Conservation (phyloP, 1,140 invertebrate species). For the Nasonia longicornis region DNA sequence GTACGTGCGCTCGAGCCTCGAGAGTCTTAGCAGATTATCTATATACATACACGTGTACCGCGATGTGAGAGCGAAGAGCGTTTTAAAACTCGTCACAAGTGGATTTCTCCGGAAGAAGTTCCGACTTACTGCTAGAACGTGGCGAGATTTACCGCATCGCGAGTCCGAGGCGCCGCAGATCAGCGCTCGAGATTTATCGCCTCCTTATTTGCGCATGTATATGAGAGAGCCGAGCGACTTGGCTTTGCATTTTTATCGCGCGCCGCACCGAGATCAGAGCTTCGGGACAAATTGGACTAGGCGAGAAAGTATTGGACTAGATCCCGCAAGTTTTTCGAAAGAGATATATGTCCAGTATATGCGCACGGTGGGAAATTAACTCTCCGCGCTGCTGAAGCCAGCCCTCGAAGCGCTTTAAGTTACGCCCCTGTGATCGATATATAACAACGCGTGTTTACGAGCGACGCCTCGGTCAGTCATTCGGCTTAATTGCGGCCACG, state of each 20-base stretch:
- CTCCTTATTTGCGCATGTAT: neutral
- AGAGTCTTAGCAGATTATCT: neutral
- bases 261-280: neutral
- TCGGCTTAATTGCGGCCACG: slow-evolving; percentile 57
- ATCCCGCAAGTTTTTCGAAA: too few species aligned
- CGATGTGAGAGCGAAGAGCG: slow-evolving; percentile 52
- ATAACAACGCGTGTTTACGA: slow-evolving; percentile 47
- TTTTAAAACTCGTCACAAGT: slow-evolving; percentile 66
- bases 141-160: slow-evolving; percentile 67
- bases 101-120: slow-evolving; percentile 67
- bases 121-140: slow-evolving; percentile 69
- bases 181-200: neutral
- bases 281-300: neutral
- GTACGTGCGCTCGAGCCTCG: slow-evolving; percentile 28
- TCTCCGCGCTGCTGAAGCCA: too few species aligned
- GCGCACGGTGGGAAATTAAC: too few species aligned
- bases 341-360: too few species aligned
- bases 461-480: slow-evolving; percentile 57
- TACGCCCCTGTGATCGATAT: slow-evolving; percentile 56
- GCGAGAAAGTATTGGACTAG: neutral
- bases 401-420: slow-evolving; percentile 47
- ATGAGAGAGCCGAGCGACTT: neutral
- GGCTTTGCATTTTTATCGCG: slow-evolving; percentile 17
- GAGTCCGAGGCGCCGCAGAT: slow-evolving; percentile 53
- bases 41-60: slow-evolving; percentile 20